phyloP scores from a whole-genome alignment of 2,888 invertebrate genomes.

The Ophioninae sp. region DNA sequence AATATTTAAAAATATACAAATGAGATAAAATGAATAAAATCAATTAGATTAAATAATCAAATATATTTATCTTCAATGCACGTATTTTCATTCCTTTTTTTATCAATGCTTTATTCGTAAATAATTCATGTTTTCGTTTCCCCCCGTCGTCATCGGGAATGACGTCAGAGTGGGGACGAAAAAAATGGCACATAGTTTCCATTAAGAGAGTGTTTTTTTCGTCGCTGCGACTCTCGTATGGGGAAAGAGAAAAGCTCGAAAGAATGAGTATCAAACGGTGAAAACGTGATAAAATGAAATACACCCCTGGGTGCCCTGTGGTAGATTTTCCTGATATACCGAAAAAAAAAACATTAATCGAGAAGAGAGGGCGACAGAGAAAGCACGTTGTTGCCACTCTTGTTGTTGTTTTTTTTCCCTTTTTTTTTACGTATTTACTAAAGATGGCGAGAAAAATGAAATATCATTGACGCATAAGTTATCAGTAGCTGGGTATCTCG shows the following conservation, averaged over 20 bases:
- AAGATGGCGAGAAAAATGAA: slow-evolving; percentile 67
- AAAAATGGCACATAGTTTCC: slow-evolving; percentile 76
- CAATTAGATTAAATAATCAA: no score
- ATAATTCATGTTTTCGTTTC: slow-evolving; percentile 40
- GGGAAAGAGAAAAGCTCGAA: slow-evolving; percentile 48
- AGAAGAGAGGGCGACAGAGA: background rate
- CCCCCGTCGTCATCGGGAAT: slow-evolving; percentile 35
- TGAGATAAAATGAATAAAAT: no score
- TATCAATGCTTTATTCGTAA: slow-evolving; percentile 54
- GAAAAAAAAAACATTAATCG: slow-evolving; percentile 42
- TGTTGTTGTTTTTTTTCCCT: slow-evolving; percentile 58
- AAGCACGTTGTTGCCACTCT: slow-evolving; percentile 39
- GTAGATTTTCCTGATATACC: slow-evolving; percentile 49
- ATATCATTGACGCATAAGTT: slow-evolving; percentile 69
- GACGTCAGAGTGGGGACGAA: slow-evolving; percentile 15
- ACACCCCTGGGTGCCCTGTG: slow-evolving; percentile 67
- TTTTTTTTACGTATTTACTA: slow-evolving; percentile 40
- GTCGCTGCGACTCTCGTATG: slow-evolving; percentile 65
- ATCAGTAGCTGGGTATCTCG: slow-evolving; percentile 57
- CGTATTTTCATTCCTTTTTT: slow-evolving; percentile 62
- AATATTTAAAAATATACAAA: no score
- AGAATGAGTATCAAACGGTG: slow-evolving; percentile 70
- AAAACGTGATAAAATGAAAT: slow-evolving; percentile 79
- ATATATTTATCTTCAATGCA: background rate
- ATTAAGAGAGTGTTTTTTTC: slow-evolving; percentile 71